phyloP scores from a whole-genome alignment of 2,888 invertebrate species.

The Trachelus iudaicus region DNA sequence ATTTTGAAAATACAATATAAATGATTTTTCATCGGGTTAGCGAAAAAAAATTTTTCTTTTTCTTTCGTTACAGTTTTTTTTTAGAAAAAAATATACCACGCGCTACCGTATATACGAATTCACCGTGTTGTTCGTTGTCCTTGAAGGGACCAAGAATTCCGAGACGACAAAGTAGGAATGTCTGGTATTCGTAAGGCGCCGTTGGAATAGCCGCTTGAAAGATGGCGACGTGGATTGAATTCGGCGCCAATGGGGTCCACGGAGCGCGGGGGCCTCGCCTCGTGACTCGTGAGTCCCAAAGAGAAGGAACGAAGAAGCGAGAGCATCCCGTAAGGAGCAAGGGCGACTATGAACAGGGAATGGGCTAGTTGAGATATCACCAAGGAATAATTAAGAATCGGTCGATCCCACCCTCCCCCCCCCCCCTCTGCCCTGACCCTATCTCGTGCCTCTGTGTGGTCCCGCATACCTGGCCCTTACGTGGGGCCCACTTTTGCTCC shows the following conservation, averaged over 20 bases:
- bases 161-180: conserved; percentile 4
- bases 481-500: not conserved
- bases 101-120: not conserved
- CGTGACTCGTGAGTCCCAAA: not conserved
- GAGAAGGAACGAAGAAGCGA: not conserved
- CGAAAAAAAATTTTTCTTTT: no score
- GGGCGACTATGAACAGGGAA: not conserved
- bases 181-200: conserved; percentile 2
- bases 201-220: not conserved
- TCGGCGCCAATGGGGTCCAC: not conserved
- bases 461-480: not conserved
- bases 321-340: not conserved
- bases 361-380: conserved; percentile 29
- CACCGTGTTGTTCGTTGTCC: not conserved
- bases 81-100: not conserved
- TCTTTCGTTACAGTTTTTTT: not conserved
- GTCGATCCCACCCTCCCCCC: not conserved
- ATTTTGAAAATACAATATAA: no score
- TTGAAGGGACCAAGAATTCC: not conserved
- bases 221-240: not conserved
- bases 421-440: not conserved
- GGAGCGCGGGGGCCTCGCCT: not conserved
- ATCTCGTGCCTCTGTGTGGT: not conserved
- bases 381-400: conserved; percentile 16
- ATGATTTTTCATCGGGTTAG: no score